Conservation (phyloP, 2,797 vertebrate genomes). For the Selene dorsalis region DNA sequence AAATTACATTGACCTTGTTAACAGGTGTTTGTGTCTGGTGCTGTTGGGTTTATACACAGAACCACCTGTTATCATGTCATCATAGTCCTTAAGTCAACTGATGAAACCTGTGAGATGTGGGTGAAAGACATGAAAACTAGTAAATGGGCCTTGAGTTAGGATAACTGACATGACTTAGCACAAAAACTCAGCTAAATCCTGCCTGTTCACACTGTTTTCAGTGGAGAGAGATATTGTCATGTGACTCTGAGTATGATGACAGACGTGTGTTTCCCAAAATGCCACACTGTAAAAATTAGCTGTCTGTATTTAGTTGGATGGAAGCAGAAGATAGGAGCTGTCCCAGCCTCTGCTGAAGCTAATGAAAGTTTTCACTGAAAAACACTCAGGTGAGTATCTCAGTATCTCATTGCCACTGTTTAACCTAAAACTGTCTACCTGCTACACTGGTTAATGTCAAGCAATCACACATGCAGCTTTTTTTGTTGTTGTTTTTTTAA, state of each 20-base stretch:
- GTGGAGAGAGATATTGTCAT: background rate
- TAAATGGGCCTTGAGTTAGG: background rate
- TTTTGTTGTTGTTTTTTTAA: slow-evolving; percentile 39
- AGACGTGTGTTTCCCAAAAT: slow-evolving; percentile 31
- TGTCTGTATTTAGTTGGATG: slow-evolving; percentile 4
- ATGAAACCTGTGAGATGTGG: slow-evolving; percentile 4
- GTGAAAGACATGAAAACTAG: background rate
- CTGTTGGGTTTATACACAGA: too few species aligned
- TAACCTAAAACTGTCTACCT: slow-evolving; percentile 51
- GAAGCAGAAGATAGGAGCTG: background rate
- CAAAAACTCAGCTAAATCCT: background rate
- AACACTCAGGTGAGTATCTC: slow-evolving; percentile 12
- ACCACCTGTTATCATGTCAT: too few species aligned
- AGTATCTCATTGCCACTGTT: slow-evolving; percentile 18
- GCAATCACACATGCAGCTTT: slow-evolving; percentile 90
- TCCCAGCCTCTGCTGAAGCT: slow-evolving; percentile 10
- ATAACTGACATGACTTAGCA: background rate
- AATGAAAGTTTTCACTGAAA: slow-evolving; percentile 17
- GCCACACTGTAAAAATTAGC: slow-evolving; percentile 10
- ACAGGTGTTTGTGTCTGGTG: background rate
- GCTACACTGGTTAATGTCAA: slow-evolving; percentile 75
- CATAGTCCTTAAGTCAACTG: background rate
- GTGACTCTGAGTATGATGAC: background rate
- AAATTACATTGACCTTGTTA: background rate
- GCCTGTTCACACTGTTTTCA: background rate